Conservation (phyloP, 2,113 vertebrate genomes). For the Pimephales promelas region DNA sequence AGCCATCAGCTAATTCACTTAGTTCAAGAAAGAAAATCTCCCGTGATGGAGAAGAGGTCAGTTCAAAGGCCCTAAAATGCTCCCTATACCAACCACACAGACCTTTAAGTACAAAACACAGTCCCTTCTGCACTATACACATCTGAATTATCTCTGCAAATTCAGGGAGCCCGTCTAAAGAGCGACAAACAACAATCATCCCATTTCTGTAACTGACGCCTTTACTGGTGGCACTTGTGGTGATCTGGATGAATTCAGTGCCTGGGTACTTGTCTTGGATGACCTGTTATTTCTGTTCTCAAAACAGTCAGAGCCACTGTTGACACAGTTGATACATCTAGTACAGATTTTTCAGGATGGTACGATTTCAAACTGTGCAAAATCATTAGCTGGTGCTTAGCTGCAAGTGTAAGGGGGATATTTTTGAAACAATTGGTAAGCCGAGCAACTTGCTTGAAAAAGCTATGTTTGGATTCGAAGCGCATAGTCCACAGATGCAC, state of each 20-base stretch:
- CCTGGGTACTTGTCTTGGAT: neutral
- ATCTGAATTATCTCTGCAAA: constrained; percentile 7
- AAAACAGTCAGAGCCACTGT: neutral
- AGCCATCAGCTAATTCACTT: neutral
- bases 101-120: neutral
- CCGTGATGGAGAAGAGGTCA: neutral
- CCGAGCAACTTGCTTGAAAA: no score
- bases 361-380: no score
- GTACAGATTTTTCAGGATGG: no score
- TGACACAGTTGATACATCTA: neutral
- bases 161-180: neutral
- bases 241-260: neutral
- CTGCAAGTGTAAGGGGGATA: no score
- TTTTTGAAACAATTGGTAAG: no score
- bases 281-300: neutral
- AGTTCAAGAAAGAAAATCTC: constrained; percentile 13
- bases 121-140: neutral
- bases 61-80: neutral
- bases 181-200: neutral
- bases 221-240: constrained; percentile 8
- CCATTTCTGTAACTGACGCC: neutral
- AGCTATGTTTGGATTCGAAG: no score
- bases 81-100: neutral
- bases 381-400: no score
- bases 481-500: no score